Evolutionary conservation across 2,797 vertebrate species (phyloP).

Genomic region (Amblyopsis hoosieri): DNA sequence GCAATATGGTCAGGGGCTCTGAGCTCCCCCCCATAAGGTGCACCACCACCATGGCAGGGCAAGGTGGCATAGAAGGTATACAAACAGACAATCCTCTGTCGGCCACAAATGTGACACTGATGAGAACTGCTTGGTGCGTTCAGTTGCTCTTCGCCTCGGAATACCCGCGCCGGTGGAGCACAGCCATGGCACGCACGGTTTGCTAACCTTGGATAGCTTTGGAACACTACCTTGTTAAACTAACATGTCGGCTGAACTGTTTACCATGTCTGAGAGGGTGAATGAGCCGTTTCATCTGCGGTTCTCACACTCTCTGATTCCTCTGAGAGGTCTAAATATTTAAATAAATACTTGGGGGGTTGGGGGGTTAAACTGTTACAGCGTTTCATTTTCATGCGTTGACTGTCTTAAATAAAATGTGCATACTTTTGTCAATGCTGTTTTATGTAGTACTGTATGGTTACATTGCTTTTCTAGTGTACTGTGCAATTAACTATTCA

Average conservation of each 20-base stretch:
- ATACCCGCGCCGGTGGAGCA: conserved; percentile 43
- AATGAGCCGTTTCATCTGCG: conserved; percentile 9
- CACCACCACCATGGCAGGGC: conserved; percentile 61
- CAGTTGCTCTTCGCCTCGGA: conserved; percentile 40
- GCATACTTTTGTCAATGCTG: too few species aligned
- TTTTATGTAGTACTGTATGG: too few species aligned
- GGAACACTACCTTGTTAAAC: too few species aligned
- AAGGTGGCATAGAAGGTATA: conserved; percentile 55
- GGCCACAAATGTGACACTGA: conserved; percentile 52
- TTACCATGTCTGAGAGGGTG: conserved; percentile 2
- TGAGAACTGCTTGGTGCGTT: conserved; percentile 34
- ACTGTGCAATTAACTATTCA: too few species aligned
- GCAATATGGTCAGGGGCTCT: conserved; percentile 80
- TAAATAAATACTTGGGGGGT: too few species aligned
- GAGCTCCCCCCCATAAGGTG: conserved; percentile 74
- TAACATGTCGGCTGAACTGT: neutral
- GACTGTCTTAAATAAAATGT: too few species aligned
- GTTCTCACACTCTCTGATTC: too few species aligned
- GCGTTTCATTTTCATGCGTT: too few species aligned
- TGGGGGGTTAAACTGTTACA: too few species aligned
- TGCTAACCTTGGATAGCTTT: conserved; percentile 16
- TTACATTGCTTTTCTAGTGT: too few species aligned
- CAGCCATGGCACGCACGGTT: conserved; percentile 35
- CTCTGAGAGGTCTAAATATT: too few species aligned
- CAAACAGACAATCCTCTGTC: conserved; percentile 72